phyloP scores from a whole-genome alignment of 2,113 vertebrate species.

The Miniopterus natalensis region DNA sequence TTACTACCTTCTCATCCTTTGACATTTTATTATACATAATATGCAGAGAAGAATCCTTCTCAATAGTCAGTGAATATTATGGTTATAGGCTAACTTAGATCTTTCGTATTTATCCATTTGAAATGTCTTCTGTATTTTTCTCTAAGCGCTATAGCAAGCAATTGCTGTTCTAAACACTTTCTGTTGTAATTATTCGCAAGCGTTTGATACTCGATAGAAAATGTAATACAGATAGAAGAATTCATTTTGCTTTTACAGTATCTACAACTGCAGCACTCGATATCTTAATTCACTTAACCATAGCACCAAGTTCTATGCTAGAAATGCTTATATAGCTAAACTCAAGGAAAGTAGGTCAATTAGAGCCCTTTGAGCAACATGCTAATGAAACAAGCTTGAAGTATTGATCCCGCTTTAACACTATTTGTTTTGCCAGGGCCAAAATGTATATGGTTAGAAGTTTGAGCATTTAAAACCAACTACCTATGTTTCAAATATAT shows the following conservation, averaged over 20 bases:
- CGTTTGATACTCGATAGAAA: background rate
- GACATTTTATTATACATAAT: background rate
- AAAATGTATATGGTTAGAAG: background rate
- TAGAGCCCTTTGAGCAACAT: background rate
- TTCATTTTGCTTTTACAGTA: slow-evolving; percentile 13
- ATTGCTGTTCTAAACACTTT: background rate
- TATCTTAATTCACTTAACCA: background rate
- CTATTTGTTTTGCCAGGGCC: background rate
- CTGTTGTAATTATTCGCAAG: background rate
- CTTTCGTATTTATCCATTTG: background rate
- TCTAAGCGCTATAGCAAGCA: background rate
- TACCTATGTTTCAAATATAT: background rate
- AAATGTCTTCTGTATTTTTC: background rate
- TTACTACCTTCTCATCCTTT: background rate
- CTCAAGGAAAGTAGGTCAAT: background rate
- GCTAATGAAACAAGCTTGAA: background rate
- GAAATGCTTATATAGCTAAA: background rate
- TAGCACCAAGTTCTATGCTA: background rate
- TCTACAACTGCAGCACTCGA: background rate
- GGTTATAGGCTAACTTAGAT: background rate
- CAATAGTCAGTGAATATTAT: background rate
- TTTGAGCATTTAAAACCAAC: background rate
- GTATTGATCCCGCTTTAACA: background rate
- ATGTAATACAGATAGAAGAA: background rate
- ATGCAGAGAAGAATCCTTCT: background rate